Base-by-base conservation (phyloP, 2,113 vertebrate species). In the Cynopterus brachyotis region DNA sequence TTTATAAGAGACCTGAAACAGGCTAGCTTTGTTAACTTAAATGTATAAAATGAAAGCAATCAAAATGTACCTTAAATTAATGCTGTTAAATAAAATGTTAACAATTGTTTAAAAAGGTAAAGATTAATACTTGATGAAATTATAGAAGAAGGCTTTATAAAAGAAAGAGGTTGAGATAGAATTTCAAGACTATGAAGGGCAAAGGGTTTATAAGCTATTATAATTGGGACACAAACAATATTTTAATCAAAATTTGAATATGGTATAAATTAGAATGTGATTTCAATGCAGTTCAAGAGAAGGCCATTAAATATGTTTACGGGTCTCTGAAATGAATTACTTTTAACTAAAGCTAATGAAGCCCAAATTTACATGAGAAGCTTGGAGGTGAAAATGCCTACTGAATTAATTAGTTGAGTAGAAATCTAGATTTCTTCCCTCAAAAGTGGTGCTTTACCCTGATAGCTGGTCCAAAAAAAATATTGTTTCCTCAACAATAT, bases 321-420 rank as follows among this genome's bases (percentile, higher is more conserved):
- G 20, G 24, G 47, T 45, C 40, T 96, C 30, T 89, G 50, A 91
- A 96, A 97, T 96, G 91, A 85, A 93, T 95, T 67, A 67, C 45
- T 91, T 93, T 96, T 70, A 96, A 85, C 57, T 82, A 86, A 94
- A 92, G 20, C n/a, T 83, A 84, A 79, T 90, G 79, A 87, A 95
- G 53, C 19, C 26, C 53, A 86, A 64, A 79, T 89, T 89, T 90
- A 57, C 69, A 67, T 19, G 28, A 76, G 83, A 62, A 76, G 53
- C 24, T 92, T 75, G 69, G 70, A 53, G n/a, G 17, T 90, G 20
- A 26, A 72, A 70, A 83, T 87, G 45, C 26, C 17, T 66, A 40
- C 24, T 90, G 59, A 88, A 75, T 83, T 80, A 84, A 87, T 26
- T 60, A 62, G 50, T 50, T 6, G 28, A 76, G 24, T 50, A 40